Percentiles rank a stretch among this genome's conserved stretches.
Conservation (phyloP, 2,888 invertebrate species). For the Aquatica leii region DNA sequence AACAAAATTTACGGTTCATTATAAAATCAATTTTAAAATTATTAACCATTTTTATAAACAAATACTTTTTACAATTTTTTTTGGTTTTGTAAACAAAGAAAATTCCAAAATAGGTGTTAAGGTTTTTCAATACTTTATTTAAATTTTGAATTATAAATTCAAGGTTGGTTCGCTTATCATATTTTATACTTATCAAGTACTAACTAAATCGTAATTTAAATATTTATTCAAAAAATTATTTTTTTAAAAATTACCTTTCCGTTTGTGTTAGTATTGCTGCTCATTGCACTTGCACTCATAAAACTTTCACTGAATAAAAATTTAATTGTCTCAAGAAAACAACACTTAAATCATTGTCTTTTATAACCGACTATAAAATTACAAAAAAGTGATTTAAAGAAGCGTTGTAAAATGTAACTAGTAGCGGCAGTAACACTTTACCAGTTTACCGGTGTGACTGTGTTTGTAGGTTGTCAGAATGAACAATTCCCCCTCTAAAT, state of each 20-base stretch:
- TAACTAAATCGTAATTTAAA: background rate
- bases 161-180: background rate
- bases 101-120: too few relatives aligned
- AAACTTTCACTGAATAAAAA: conserved; percentile 4
- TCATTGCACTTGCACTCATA: conserved; percentile 9
- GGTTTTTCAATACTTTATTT: too few relatives aligned
- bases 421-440: background rate
- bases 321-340: background rate
- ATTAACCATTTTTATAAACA: too few relatives aligned
- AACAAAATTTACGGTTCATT: too few relatives aligned
- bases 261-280: conserved; percentile 2
- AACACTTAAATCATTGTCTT: background rate
- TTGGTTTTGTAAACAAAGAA: too few relatives aligned
- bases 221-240: background rate
- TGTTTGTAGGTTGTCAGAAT: conserved; percentile 2
- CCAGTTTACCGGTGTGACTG: background rate
- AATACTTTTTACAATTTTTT: too few relatives aligned
- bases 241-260: conserved; percentile 14
- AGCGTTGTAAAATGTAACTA: background rate
- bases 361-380: background rate
- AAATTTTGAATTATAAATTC: too few relatives aligned
- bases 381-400: background rate
- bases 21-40: too few relatives aligned
- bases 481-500: background rate
- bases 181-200: too few relatives aligned